A percentile compares a stretch with the other conserved stretches of the same genome.
phyloP scores from a whole-genome alignment of 2,888 invertebrate species.

The Petrolisthes manimaculis region DNA sequence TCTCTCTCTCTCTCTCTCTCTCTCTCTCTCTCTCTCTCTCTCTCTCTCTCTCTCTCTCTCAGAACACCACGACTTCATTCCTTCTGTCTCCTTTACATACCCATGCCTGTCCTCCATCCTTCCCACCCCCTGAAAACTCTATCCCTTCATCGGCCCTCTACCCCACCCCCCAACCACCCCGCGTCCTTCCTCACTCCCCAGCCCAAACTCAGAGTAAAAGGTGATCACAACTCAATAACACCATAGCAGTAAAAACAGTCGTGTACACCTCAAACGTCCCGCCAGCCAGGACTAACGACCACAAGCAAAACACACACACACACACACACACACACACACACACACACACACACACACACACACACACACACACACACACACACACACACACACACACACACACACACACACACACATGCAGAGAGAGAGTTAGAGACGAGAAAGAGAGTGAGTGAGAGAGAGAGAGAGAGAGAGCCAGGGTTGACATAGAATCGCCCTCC shows the following conservation, averaged over 20 bases:
- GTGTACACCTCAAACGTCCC: too few relatives aligned
- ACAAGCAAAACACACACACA: background rate
- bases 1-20: too few relatives aligned
- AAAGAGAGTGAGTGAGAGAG: background rate
- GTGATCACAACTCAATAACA: too few relatives aligned
- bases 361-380: slow-evolving; percentile 22
- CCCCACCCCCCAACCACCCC: background rate
- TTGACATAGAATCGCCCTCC: background rate
- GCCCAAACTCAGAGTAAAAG: background rate
- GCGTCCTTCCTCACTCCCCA: background rate
- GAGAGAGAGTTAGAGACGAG: background rate
- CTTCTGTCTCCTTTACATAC: background rate
- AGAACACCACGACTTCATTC: background rate
- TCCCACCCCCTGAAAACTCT: background rate
- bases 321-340: background rate
- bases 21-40: background rate
- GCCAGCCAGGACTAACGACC: too few relatives aligned
- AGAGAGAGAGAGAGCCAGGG: background rate
- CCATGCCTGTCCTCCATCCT: background rate
- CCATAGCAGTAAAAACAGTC: too few relatives aligned
- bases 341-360: background rate
- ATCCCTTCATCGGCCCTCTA: background rate
- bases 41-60: background rate
- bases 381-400: slow-evolving; percentile 20
- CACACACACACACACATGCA: slow-evolving; percentile 1